phyloP scores from a whole-genome alignment of 2,113 vertebrate genomes.

The Amblyornis subalaris region DNA sequence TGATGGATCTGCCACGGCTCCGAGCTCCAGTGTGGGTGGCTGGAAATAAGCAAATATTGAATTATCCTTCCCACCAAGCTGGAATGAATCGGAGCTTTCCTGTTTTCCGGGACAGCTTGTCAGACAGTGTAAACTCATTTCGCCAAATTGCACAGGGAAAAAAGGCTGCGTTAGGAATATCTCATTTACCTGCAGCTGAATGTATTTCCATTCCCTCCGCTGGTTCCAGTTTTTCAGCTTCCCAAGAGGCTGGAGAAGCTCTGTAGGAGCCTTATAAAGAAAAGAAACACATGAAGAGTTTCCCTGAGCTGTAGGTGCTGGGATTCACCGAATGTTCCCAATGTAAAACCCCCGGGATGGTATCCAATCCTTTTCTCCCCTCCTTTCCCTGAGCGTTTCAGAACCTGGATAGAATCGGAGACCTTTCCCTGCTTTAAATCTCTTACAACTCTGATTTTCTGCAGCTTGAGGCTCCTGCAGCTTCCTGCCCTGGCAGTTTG shows the following conservation, averaged over 20 bases:
- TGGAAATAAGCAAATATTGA: constrained; percentile 14
- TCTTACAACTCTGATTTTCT: background rate
- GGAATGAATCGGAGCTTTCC: background rate
- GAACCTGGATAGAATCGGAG: background rate
- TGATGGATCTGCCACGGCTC: background rate
- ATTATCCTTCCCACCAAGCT: background rate
- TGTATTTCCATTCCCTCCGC: background rate
- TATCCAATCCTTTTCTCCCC: background rate
- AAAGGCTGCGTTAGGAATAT: background rate
- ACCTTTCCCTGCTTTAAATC: background rate
- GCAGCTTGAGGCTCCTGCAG: background rate
- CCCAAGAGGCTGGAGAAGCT: background rate
- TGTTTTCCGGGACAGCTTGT: constrained; percentile 17
- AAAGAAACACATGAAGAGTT: background rate
- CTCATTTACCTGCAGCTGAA: background rate
- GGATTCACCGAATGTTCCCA: background rate
- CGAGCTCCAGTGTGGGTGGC: background rate
- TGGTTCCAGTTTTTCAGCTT: background rate
- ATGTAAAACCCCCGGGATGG: background rate
- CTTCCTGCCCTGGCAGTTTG: background rate
- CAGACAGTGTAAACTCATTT: constrained; percentile 4
- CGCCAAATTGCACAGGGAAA: background rate
- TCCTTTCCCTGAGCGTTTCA: background rate
- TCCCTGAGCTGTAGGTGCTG: background rate
- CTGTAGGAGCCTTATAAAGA: background rate